phyloP scores from a whole-genome alignment of 2,797 vertebrate species.

The Epinephelus coioides region DNA sequence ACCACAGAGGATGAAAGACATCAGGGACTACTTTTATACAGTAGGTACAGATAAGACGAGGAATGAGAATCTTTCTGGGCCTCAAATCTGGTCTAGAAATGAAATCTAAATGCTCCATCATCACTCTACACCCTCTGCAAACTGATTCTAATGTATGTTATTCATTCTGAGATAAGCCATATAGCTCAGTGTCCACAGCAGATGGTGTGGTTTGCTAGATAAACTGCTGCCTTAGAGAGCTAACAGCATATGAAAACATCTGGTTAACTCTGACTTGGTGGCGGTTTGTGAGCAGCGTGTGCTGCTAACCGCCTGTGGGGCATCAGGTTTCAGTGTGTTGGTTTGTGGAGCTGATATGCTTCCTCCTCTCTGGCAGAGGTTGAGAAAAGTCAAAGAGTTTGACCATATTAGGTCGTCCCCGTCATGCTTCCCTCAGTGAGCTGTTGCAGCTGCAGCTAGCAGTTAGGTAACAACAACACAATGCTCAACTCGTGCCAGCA shows the following conservation, averaged over 20 bases:
- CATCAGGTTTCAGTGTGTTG: conserved; percentile 3
- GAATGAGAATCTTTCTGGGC: neutral
- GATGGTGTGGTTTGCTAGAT: conserved; percentile 18
- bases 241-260: conserved; percentile 32
- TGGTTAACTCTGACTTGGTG: conserved; percentile 22
- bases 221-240: conserved; percentile 5
- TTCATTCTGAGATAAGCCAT: conserved; percentile 15
- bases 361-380: conserved; percentile 10
- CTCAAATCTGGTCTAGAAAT: neutral
- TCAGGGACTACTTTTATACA: neutral
- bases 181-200: conserved; percentile 24
- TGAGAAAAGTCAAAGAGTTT: conserved; percentile 21
- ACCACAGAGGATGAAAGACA: neutral
- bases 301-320: conserved; percentile 7
- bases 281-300: conserved; percentile 32
- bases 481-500: conserved; percentile 17
- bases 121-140: neutral
- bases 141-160: neutral
- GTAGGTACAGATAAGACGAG: neutral
- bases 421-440: conserved; percentile 56
- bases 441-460: conserved; percentile 67
- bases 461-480: conserved; percentile 51
- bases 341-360: neutral
- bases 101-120: neutral
- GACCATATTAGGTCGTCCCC: conserved; percentile 72